A percentile compares a stretch with the other conserved stretches of the same genome.
phyloP scores from a whole-genome alignment of 1,140 invertebrate species.

The Drosophila ficusphila region DNA sequence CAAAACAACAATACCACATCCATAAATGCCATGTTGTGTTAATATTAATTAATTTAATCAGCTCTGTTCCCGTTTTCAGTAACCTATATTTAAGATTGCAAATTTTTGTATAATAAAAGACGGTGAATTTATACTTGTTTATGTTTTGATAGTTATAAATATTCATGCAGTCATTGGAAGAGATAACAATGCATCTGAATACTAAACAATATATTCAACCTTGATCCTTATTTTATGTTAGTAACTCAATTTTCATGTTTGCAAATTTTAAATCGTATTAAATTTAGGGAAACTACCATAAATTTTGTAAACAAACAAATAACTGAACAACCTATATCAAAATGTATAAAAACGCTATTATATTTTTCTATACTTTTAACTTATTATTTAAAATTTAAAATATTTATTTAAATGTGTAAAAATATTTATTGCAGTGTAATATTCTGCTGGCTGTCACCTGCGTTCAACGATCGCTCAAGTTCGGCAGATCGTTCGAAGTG shows the following conservation, averaged over 20 bases:
- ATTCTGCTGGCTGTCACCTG: constrained; percentile 40
- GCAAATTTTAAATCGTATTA: too few relatives aligned
- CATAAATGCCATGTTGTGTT: constrained; percentile 2
- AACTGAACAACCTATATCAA: too few relatives aligned
- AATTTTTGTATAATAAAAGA: not conserved
- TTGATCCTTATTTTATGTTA: not conserved
- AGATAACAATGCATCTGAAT: too few relatives aligned
- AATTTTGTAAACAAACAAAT: too few relatives aligned
- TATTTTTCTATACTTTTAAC: too few relatives aligned
- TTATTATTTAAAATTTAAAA: not conserved
- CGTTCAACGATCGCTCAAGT: constrained; percentile 59
- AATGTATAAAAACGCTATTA: too few relatives aligned
- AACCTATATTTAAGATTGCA: not conserved
- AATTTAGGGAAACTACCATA: too few relatives aligned
- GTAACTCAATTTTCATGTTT: not conserved
- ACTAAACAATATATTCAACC: not conserved
- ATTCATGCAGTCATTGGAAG: not conserved
- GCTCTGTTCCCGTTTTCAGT: constrained; percentile 6
- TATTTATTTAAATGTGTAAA: too few relatives aligned
- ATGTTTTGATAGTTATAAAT: not conserved
- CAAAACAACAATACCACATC: constrained; percentile 4
- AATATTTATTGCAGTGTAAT: constrained; percentile 6
- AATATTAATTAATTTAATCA: constrained; percentile 11
- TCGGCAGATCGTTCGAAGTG: constrained; percentile 67
- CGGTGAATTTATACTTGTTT: too few relatives aligned